These are phyloP conservation scores for Taeniopygia guttata DNA, from an alignment of 2,797 vertebrate species.

Conservation along the genomic window DNA sequence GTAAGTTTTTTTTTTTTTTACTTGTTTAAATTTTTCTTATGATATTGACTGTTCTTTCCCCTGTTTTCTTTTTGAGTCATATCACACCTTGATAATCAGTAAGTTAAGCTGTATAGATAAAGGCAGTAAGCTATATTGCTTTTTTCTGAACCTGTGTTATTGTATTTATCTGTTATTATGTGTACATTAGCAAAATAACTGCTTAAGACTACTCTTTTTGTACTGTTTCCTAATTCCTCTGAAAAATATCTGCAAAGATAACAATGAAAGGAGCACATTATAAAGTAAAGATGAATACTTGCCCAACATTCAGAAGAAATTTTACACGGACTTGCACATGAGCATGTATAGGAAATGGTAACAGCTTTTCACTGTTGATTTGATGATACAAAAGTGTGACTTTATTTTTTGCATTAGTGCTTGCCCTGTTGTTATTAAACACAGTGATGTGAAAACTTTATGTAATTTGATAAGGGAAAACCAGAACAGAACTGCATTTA, in stretches of 20 bases:
- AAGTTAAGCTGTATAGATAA: not conserved
- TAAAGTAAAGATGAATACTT: not conserved
- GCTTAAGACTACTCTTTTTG: not conserved
- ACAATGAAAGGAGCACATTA: not conserved
- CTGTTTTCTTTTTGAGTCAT: not conserved
- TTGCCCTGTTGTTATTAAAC: not conserved
- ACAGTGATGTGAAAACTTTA: not conserved
- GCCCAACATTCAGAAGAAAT: not conserved
- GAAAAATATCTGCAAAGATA: not conserved
- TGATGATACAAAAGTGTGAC: not conserved
- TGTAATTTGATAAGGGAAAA: not conserved
- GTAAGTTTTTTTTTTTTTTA: too few relatives aligned
- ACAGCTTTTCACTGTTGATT: not conserved
- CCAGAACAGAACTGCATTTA: not conserved
- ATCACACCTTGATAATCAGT: not conserved
- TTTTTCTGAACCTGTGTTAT: not conserved
- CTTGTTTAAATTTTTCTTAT: not conserved
- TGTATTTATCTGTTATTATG: not conserved
- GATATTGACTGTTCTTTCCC: not conserved
- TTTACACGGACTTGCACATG: not conserved
- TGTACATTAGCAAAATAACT: not conserved
- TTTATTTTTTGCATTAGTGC: not conserved
- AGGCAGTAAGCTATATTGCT: not conserved
- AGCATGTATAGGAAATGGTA: not conserved
- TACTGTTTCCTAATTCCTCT: not conserved